Conservation (phyloP, 2,888 invertebrate genomes). For the Ephialtes manifestator region DNA sequence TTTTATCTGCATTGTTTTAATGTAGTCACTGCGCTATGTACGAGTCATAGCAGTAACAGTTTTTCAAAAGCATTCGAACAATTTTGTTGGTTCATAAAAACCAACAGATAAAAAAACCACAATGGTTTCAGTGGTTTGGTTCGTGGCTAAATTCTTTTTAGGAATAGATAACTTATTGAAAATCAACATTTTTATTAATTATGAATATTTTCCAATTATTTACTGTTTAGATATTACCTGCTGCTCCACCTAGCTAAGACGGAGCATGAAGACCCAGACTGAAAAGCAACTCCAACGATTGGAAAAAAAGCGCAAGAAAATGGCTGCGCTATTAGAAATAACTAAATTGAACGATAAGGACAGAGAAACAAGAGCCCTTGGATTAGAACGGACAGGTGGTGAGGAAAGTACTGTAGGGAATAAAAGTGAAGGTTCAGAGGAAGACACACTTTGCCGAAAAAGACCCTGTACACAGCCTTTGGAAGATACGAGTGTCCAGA, state of each 20-base stretch:
- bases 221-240: conserved; percentile 58
- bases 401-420: neutral
- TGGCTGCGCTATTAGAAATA: conserved; percentile 88
- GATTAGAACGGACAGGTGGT: conserved; percentile 65
- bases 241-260: neutral
- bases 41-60: too few species aligned
- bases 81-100: too few species aligned
- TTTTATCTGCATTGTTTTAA: too few species aligned
- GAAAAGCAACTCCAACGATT: conserved; percentile 87
- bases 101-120: too few species aligned
- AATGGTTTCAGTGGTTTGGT: too few species aligned
- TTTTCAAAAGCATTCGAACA: too few species aligned
- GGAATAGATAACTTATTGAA: too few species aligned
- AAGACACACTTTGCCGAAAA: conserved; percentile 75
- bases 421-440: conserved; percentile 39
- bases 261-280: conserved; percentile 85
- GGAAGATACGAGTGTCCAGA: conserved; percentile 42
- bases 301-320: conserved; percentile 89
- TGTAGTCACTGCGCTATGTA: too few species aligned
- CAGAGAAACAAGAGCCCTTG: conserved; percentile 82
- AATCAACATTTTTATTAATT: neutral
- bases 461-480: conserved; percentile 71
- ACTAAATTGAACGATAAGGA: conserved; percentile 89
- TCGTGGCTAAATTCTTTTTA: too few species aligned
- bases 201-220: neutral